Base-by-base conservation (phyloP, 2,113 vertebrate genomes). In the Pampusana beccarii region DNA sequence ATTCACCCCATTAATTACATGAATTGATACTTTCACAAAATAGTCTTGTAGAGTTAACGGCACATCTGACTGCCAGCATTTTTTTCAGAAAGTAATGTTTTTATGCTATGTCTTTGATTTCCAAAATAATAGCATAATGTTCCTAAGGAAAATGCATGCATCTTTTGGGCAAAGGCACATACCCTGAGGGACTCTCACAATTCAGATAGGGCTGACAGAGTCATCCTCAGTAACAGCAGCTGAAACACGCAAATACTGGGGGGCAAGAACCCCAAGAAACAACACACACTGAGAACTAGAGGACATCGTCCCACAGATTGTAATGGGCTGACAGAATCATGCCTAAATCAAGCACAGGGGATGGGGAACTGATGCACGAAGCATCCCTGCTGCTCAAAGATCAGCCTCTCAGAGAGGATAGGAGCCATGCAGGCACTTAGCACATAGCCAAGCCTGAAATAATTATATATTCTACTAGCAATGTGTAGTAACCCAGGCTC, bases 311-410 rank as follows among this genome's bases (percentile, higher is more conserved):
- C 40, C 46, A 70, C 1, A 2, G n/a, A 33, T 4, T 51, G 10
- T 3, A 67, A n/a, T 5, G 15, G 40, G 44, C 14, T 8, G 2
- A 61, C 78, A 86, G 36, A 20, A 0, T 44, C 61, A 61, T 16
- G 5, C 29, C 44, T 85, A 36, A 64, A 20, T 66, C 17, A 5
- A 48, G 36, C 21, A 60, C 16, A 34, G 44, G 4, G 3, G 31
- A 42, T 0, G 0, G 24, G 25, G 50, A 90, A 72, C 50, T 2
- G 1, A 80, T 12, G 10, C 33, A 26, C 13, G 15, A 54, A 90
- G 56, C 17, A 72, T 13, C 16, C 16, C 48, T 53, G 11, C 14
- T 23, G 38, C 31, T 66, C 44, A 19, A 11, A 38, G 10, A 42
- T n/a, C 29, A 71, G 31, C n/a, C 16, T 40, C 62, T 40, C 29